phyloP scores from a whole-genome alignment of 2,888 invertebrate genomes.

The Chelonus formosanus region DNA sequence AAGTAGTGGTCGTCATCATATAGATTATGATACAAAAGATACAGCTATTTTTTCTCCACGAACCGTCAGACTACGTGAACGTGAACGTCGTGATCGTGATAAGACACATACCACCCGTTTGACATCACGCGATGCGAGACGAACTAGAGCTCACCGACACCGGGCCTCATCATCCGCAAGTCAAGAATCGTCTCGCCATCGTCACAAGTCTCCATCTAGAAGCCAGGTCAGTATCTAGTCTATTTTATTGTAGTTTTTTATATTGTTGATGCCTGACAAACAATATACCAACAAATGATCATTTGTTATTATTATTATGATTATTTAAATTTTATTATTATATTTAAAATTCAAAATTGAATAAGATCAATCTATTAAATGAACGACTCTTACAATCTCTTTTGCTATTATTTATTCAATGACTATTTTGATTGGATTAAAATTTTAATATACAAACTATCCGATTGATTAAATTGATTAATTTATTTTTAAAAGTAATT shows the following conservation, averaged over 20 bases:
- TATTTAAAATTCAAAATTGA: too few relatives aligned
- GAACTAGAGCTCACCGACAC: slow-evolving; percentile 54
- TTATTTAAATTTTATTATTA: too few relatives aligned
- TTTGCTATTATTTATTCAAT: too few relatives aligned
- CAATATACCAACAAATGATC: slow-evolving; percentile 32
- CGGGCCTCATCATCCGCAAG: slow-evolving; percentile 56
- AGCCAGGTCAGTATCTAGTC: slow-evolving; percentile 60
- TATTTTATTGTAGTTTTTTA: slow-evolving; percentile 2
- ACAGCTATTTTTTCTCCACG: background rate
- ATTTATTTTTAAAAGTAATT: too few relatives aligned
- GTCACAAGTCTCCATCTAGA: slow-evolving; percentile 58
- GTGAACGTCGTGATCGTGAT: slow-evolving; percentile 40
- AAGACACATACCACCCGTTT: slow-evolving; percentile 48
- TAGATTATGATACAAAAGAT: slow-evolving; percentile 55
- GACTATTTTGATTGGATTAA: too few relatives aligned
- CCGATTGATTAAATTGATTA: too few relatives aligned
- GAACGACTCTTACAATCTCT: too few relatives aligned
- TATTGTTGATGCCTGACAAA: background rate
- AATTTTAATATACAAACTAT: too few relatives aligned
- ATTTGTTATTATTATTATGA: background rate
- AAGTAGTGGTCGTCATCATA: slow-evolving; percentile 78
- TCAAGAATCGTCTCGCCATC: slow-evolving; percentile 53
- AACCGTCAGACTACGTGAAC: slow-evolving; percentile 43
- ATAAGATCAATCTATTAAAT: too few relatives aligned
- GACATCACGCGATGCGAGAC: slow-evolving; percentile 46